These are phyloP conservation scores for Stratiomys singularior DNA, from an alignment of 2,888 invertebrate genomes.

Conservation along the genomic window DNA sequence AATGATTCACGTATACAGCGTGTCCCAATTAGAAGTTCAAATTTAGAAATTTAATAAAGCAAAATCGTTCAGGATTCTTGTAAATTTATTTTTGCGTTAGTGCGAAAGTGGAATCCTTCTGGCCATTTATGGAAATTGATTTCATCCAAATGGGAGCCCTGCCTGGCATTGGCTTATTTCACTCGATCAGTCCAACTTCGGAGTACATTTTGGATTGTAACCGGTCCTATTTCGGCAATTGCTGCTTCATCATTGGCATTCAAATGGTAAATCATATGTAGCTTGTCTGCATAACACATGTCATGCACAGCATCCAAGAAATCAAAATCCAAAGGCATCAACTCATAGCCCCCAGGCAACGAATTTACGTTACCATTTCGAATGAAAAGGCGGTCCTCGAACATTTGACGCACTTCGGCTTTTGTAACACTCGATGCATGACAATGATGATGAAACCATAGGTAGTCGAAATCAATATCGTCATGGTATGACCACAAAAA, in stretches of 20 bases:
- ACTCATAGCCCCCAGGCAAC: not conserved
- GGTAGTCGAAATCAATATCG: not conserved
- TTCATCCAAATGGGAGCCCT: no score
- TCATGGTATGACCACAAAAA: not conserved
- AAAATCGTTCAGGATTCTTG: no score
- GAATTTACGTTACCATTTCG: conserved; percentile 2
- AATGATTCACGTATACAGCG: no score
- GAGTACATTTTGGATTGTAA: not conserved
- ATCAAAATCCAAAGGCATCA: conserved; percentile 3
- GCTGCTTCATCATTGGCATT: not conserved
- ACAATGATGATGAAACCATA: not conserved
- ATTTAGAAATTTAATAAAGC: no score
- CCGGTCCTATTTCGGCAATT: not conserved
- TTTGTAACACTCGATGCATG: not conserved
- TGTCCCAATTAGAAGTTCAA: no score
- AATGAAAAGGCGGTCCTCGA: not conserved
- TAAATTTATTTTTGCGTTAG: no score
- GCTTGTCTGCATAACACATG: not conserved
- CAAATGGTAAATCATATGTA: not conserved
- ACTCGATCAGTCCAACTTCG: not conserved
- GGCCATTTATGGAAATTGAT: no score
- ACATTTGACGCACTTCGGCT: not conserved
- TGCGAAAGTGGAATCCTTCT: no score
- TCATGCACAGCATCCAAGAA: not conserved
- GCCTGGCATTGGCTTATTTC: not conserved